These are phyloP conservation scores for Talpa occidentalis DNA, from an alignment of 2,113 vertebrate species.

Conservation along the genomic window DNA sequence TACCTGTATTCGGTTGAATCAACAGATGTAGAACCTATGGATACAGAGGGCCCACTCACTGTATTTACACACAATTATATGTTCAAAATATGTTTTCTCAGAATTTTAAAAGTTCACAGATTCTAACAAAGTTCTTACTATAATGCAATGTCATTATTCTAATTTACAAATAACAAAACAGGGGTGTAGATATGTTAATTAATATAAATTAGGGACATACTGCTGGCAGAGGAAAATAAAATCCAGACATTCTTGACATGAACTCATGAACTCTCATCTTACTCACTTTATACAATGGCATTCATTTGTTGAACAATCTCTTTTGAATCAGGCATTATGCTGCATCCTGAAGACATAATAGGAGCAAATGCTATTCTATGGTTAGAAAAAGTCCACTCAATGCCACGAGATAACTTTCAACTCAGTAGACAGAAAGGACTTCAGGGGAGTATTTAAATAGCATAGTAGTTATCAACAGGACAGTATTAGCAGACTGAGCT, in stretches of 20 bases:
- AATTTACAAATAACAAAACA: not conserved
- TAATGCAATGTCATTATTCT: not conserved
- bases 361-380: not conserved
- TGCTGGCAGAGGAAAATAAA: conserved; percentile 34
- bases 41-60: too few relatives aligned
- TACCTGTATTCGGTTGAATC: too few relatives aligned
- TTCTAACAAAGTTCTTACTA: not conserved
- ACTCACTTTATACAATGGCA: not conserved
- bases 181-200: not conserved
- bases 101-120: not conserved
- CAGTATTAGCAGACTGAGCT: not conserved
- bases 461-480: not conserved
- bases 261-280: not conserved
- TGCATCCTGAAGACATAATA: not conserved
- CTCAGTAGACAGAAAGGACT: not conserved
- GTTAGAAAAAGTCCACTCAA: not conserved
- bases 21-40: too few relatives aligned
- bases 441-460: not conserved
- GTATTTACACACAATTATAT: not conserved
- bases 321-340: not conserved
- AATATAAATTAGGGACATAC: not conserved
- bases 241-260: not conserved
- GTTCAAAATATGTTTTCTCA: conserved; percentile 16
- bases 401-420: not conserved
- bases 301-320: not conserved